Evolutionary conservation across 2,113 vertebrate genomes (phyloP).

Genomic region (Bos indicus): DNA sequence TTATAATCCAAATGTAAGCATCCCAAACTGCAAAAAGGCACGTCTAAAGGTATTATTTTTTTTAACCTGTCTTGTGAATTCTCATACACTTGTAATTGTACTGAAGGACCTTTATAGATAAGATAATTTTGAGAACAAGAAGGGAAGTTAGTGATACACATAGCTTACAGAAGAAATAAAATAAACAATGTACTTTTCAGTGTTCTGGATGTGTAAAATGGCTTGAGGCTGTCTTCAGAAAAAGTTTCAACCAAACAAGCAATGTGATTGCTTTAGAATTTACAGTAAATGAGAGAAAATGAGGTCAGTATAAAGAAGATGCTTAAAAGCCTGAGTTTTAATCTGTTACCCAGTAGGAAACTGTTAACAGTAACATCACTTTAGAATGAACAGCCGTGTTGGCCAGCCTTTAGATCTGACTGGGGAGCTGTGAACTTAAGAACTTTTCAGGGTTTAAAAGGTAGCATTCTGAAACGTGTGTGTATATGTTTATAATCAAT

Average conservation of each 20-base stretch:
- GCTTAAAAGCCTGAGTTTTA: not conserved
- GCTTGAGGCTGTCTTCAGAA: not conserved
- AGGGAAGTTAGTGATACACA: not conserved
- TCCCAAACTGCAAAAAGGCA: not conserved
- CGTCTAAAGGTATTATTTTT: not conserved
- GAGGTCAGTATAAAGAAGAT: not conserved
- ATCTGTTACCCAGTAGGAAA: not conserved
- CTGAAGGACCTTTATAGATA: not conserved
- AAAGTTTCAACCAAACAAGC: not conserved
- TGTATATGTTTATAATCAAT: not conserved
- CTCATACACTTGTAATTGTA: not conserved
- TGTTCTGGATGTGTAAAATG: not conserved
- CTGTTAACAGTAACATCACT: not conserved
- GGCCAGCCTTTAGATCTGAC: not conserved
- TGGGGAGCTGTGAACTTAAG: not conserved
- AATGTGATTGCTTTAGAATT: not conserved
- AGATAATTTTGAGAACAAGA: not conserved
- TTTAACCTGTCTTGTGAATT: not conserved
- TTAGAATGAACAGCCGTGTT: not conserved
- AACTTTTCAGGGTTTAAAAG: not conserved
- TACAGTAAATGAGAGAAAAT: not conserved
- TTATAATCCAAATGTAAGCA: not conserved
- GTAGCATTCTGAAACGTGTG: not conserved
- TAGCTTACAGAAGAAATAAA: not conserved
- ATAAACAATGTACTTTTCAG: not conserved